These are phyloP conservation scores for Pollenia labialis DNA, from an alignment of 2,888 invertebrate species.

Conservation along the genomic window DNA sequence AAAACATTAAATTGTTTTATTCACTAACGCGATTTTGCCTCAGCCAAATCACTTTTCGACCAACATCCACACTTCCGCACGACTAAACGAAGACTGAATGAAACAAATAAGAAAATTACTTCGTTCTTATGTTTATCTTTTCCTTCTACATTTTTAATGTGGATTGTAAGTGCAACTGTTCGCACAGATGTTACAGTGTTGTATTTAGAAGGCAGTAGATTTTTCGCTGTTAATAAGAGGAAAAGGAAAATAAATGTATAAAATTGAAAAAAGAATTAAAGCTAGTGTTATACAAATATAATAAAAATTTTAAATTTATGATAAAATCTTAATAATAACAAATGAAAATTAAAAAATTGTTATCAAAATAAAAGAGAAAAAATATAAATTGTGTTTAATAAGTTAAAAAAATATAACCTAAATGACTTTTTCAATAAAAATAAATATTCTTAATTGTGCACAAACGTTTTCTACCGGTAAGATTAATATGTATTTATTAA, in stretches of 20 bases:
- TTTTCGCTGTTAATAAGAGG: neutral
- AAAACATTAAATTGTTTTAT: slow-evolving; percentile 15
- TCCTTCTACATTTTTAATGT: slow-evolving; percentile 31
- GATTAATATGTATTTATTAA: too few species aligned
- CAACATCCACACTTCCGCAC: slow-evolving; percentile 44
- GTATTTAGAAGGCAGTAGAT: slow-evolving; percentile 10
- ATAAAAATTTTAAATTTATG: too few species aligned
- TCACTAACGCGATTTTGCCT: slow-evolving; percentile 21
- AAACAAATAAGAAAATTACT: slow-evolving; percentile 41
- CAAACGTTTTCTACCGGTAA: too few species aligned
- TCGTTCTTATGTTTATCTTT: slow-evolving; percentile 35
- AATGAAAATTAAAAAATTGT: too few species aligned
- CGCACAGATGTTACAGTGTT: slow-evolving; percentile 39
- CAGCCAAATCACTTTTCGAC: neutral
- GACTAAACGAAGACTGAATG: slow-evolving; percentile 65
- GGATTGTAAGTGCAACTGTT: slow-evolving; percentile 50
- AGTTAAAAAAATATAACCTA: too few species aligned
- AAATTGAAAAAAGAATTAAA: neutral
- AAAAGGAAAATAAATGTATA: neutral
- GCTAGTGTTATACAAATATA: neutral
- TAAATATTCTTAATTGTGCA: too few species aligned
- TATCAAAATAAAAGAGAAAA: too few species aligned
- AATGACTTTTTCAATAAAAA: too few species aligned
- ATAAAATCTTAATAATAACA: too few species aligned
- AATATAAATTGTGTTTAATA: too few species aligned